These are phyloP conservation scores for Anser cygnoides DNA, from an alignment of 2,113 vertebrate genomes.

Conservation along the genomic window DNA sequence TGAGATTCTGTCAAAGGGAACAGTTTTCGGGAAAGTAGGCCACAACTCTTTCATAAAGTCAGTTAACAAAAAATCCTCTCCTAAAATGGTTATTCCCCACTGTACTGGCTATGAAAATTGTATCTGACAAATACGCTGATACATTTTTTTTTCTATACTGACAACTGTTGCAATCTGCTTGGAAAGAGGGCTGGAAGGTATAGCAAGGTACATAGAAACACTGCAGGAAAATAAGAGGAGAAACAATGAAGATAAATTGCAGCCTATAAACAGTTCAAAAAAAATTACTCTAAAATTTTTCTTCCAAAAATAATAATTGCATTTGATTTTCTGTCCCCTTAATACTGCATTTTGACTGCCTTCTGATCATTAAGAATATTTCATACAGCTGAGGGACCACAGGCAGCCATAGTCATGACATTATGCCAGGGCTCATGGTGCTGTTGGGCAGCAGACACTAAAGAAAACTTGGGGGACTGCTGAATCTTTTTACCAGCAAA, in stretches of 20 bases:
- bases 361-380: neutral
- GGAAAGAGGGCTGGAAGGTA: neutral
- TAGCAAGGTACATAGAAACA: neutral
- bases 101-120: neutral
- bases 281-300: neutral
- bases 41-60: neutral
- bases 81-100: neutral
- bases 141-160: neutral
- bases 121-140: neutral
- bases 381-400: neutral
- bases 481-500: neutral
- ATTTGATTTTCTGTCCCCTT: neutral
- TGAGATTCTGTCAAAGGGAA: neutral
- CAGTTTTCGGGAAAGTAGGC: neutral
- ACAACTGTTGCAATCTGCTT: neutral
- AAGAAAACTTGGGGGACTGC: neutral
- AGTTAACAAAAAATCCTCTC: neutral
- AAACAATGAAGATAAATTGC: neutral
- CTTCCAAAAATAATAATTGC: neutral
- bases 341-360: neutral
- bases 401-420: neutral
- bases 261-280: neutral
- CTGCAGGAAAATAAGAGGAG: neutral
- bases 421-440: neutral
- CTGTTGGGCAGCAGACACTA: neutral